Evolutionary conservation across 2,888 invertebrate genomes (phyloP), one percentile per base, ranked within the genome.

Genomic region (Cosmia trapezina): DNA sequence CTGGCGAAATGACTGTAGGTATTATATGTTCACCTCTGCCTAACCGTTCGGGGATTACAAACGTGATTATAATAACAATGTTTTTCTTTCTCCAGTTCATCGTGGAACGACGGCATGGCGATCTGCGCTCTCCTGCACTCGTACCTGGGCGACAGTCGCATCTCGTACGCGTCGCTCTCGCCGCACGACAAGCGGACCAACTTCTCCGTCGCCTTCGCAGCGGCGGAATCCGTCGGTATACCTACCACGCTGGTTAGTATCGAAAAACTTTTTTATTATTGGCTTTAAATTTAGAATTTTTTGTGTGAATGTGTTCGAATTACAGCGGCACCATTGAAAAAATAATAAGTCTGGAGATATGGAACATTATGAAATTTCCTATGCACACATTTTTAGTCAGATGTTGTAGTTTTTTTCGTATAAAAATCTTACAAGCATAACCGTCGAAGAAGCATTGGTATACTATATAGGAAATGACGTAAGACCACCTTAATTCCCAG

Each of bases 31-130:
- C 22, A 12, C 14, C 3, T 22, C 53, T 53, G 22, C 22, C 14
- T 51, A 14, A 14, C 53, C 14, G 7, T 54, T 22, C 6, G 53
- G 53, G 7, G 14, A 14, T 54, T 54, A 54, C 22, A 22, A 7
- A 2, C 7, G 22, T 14, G 53, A 54, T 54, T 14, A 22, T 54
- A 14, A 22, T 22, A 22, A 12, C 45, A 49, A 22, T 61, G 6
- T 45, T 22, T n/a, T 41, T 12, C 5, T 49, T 9, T 5, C 28
- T 11, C 0, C 45, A 96, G 96, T 76, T 98, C 98, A 84, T 99
- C 98, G 67, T 99, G 99, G 99, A 99, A 99, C 95, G 99, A 99
- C 95, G 99, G 98, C 5, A 95, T 99, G 89, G 99, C 99, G 9
- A 96, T 99, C 66, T 99, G 99, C 96, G 99, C 99, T 49, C 97